Evolutionary conservation across 2,797 vertebrate genomes (phyloP).

Genomic region (Petrocephalus schoutedeni): DNA sequence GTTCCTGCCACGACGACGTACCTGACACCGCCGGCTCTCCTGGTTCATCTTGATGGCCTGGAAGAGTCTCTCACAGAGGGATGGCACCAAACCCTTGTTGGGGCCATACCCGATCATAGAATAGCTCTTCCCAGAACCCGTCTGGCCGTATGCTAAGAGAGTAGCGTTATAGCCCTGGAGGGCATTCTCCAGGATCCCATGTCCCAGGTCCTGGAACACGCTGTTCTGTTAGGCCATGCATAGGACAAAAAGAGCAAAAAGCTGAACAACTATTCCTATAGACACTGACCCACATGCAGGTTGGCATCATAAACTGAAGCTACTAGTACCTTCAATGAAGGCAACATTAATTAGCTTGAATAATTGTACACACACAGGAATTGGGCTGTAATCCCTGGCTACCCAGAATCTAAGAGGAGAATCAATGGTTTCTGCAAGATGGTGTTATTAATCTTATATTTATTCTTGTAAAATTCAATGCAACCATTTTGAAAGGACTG

Average conservation of each 20-base stretch:
- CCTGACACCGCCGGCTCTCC: slow-evolving; percentile 71
- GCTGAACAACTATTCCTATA: background rate
- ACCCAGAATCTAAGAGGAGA: background rate
- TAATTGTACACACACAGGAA: background rate
- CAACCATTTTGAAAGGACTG: background rate
- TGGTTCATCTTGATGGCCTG: slow-evolving; percentile 56
- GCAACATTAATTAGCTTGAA: background rate
- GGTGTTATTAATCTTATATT: background rate
- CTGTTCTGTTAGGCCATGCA: slow-evolving; percentile 50
- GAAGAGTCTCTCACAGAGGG: slow-evolving; percentile 73
- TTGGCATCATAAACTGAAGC: background rate
- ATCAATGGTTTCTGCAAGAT: background rate
- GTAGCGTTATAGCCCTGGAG: slow-evolving; percentile 77
- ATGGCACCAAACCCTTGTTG: slow-evolving; percentile 74
- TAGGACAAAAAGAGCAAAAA: background rate
- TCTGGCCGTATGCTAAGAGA: slow-evolving; percentile 74
- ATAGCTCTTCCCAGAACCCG: slow-evolving; percentile 79
- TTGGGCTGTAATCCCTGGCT: background rate
- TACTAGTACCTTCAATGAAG: background rate
- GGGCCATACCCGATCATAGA: slow-evolving; percentile 72
- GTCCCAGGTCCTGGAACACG: slow-evolving; percentile 70
- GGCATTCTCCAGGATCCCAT: slow-evolving; percentile 69
- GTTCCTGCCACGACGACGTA: slow-evolving; percentile 26
- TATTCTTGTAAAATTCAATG: background rate
- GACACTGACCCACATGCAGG: background rate